Conservation (phyloP, 1,140 invertebrate genomes). For the roundworm (Caenorhabditis elegans) region WBcel235 BX284603.4:8049001-8049500, state of each 20-base stretch:
- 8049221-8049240: slow-evolving; percentile 47
- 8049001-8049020: slow-evolving; percentile 41
- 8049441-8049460: no score
- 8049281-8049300: no score
- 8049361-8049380: no score
- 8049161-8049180: slow-evolving; percentile 37
- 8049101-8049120: neutral
- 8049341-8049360: no score
- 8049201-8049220: slow-evolving; percentile 48
- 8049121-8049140: slow-evolving; percentile 38
- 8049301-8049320: no score
- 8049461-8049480: no score
- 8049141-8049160: slow-evolving; percentile 27
- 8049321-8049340: no score
- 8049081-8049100: slow-evolving; percentile 38
- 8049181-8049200: slow-evolving; percentile 45
- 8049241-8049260: neutral
- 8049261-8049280: slow-evolving; percentile 46
- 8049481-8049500: no score
- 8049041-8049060: slow-evolving; percentile 34
- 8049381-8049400: no score
- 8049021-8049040: slow-evolving; percentile 46
- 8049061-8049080: slow-evolving; percentile 42
- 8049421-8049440: no score
- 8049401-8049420: no score